A percentile compares a stretch with the other conserved stretches of the same genome.
Conservation (phyloP, 2,113 vertebrate genomes). For the Ictalurus furcatus region DNA sequence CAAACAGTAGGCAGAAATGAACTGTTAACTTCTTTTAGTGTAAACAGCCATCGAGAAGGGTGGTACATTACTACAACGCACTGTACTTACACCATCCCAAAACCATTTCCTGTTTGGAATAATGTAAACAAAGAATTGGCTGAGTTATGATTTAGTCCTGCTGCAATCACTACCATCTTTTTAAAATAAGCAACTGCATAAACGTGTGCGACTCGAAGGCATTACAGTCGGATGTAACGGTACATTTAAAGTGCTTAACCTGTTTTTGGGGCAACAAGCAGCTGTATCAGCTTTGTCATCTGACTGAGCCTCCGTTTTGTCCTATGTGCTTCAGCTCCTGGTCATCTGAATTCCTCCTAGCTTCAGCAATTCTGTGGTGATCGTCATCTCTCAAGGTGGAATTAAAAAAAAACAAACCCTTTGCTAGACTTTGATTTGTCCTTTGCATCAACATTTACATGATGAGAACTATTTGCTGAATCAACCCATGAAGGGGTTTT, state of each 20-base stretch:
- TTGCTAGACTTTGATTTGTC: not conserved
- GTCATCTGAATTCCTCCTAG: slow-evolving; percentile 46
- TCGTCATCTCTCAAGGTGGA: slow-evolving; percentile 14
- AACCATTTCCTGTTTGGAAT: slow-evolving; percentile 49
- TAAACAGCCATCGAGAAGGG: slow-evolving; percentile 34
- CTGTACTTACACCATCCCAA: slow-evolving; percentile 2
- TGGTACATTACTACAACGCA: not conserved
- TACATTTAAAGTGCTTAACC: not conserved
- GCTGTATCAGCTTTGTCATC: slow-evolving; percentile 38
- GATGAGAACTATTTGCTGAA: not conserved
- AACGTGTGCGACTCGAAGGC: not conserved
- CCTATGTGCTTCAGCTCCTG: slow-evolving; percentile 42
- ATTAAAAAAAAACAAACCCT: not conserved
- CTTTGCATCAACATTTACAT: not conserved
- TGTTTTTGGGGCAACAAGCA: slow-evolving; percentile 11
- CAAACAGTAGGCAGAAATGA: not conserved
- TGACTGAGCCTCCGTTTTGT: slow-evolving; percentile 17
- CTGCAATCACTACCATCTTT: not conserved
- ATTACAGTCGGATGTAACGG: not conserved
- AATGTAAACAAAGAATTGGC: slow-evolving; percentile 39
- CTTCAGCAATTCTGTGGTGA: slow-evolving; percentile 28
- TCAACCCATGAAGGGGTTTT: not conserved
- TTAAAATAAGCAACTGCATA: not conserved
- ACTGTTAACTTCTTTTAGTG: not conserved
- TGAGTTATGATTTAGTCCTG: not conserved